A percentile compares a stretch with the other conserved stretches of the same genome.
phyloP scores from a whole-genome alignment of 2,797 vertebrate species.

The Sebastes hopkinsi region DNA sequence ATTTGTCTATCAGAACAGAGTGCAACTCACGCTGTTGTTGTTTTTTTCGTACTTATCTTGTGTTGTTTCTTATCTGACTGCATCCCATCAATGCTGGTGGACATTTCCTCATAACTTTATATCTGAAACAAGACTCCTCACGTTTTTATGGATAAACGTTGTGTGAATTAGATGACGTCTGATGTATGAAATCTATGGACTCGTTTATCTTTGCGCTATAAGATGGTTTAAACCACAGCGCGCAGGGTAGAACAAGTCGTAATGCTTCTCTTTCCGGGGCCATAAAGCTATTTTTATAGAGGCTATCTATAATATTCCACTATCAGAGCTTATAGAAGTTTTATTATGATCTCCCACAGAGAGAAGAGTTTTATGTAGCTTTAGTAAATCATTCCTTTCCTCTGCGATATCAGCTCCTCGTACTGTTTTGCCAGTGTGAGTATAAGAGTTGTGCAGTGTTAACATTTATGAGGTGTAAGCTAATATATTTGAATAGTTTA shows the following conservation, averaged over 20 bases:
- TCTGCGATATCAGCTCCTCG: conserved; percentile 44
- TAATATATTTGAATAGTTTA: conserved; percentile 85
- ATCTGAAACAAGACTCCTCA: conserved; percentile 34
- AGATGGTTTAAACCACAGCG: conserved; percentile 55
- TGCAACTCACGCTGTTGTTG: background rate
- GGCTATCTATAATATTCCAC: conserved; percentile 80
- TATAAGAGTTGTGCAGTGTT: conserved; percentile 60
- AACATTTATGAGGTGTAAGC: conserved; percentile 80
- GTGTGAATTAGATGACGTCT: conserved; percentile 29
- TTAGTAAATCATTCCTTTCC: conserved; percentile 82
- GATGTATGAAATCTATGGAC: conserved; percentile 48
- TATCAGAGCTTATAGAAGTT: conserved; percentile 79
- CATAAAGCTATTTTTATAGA: conserved; percentile 85
- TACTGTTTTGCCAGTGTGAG: conserved; percentile 53
- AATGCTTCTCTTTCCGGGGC: conserved; percentile 57
- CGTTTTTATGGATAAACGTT: conserved; percentile 38
- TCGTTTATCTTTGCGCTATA: conserved; percentile 58
- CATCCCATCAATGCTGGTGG: background rate
- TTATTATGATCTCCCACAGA: conserved; percentile 79
- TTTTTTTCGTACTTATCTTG: background rate
- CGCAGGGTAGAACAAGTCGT: conserved; percentile 51
- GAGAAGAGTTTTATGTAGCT: conserved; percentile 79
- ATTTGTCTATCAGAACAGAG: background rate
- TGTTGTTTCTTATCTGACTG: conserved; percentile 7
- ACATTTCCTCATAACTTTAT: conserved; percentile 23